Conservation (phyloP, 2,113 vertebrate genomes). For the Choloepus hoffmanni region DNA sequence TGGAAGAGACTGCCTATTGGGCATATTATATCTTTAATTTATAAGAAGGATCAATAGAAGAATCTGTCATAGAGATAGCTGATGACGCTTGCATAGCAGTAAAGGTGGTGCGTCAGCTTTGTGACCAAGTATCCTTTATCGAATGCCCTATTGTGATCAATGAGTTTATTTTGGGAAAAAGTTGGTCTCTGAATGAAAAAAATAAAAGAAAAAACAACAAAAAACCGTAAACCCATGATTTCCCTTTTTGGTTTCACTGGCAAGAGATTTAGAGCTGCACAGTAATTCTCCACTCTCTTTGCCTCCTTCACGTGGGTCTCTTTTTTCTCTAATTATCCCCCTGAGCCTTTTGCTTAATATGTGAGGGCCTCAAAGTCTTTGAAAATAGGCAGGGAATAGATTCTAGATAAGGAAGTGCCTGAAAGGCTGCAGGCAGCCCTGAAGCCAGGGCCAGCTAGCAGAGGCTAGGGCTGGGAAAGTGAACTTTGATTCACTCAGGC, state of each 20-base stretch:
- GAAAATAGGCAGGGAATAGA: not conserved
- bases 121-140: not conserved
- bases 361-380: not conserved
- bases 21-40: constrained; percentile 25
- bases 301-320: not conserved
- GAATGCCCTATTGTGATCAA: not conserved
- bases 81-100: constrained; percentile 3
- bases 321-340: not conserved
- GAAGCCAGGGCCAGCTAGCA: not conserved
- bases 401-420: not conserved
- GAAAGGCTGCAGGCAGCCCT: not conserved
- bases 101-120: not conserved
- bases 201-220: not conserved
- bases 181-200: constrained; percentile 18
- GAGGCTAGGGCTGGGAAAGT: not conserved
- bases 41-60: constrained; percentile 26
- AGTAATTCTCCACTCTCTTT: not conserved
- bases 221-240: not conserved
- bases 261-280: not conserved
- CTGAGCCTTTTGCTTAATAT: not conserved
- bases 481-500: constrained; percentile 37
- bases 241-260: not conserved
- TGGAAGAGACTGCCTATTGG: constrained; percentile 1
- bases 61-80: not conserved
- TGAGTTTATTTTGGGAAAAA: not conserved